phyloP scores from a whole-genome alignment of 2,888 invertebrate species.

The Limnephilus marmoratus region DNA sequence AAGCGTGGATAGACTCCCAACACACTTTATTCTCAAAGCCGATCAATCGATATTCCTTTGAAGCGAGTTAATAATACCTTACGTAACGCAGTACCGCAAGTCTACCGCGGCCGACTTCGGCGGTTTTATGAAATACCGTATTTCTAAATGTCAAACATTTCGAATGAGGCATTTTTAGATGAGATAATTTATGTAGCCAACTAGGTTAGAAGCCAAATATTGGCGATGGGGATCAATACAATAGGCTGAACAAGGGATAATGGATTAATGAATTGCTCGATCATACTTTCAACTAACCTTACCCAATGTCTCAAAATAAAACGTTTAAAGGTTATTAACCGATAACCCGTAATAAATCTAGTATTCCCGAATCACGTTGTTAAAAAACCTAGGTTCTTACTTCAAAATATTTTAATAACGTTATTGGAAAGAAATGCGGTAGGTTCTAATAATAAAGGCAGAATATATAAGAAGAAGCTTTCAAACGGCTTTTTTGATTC shows the following conservation, averaged over 20 bases:
- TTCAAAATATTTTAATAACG: not conserved
- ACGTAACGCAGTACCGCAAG: slow-evolving; percentile 18
- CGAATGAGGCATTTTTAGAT: not conserved
- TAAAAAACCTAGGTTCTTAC: not conserved
- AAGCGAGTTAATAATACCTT: slow-evolving; percentile 47
- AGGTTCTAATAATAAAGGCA: not conserved
- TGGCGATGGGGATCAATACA: not conserved
- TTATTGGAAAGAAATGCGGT: not conserved
- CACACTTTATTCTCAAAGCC: slow-evolving; percentile 12
- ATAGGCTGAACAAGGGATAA: not conserved
- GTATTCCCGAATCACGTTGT: not conserved
- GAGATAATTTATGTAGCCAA: not conserved
- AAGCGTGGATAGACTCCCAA: slow-evolving; percentile 57
- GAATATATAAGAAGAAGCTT: too few species aligned
- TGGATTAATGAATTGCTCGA: not conserved
- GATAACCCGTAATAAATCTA: not conserved
- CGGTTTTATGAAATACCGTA: slow-evolving; percentile 31
- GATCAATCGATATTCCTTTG: slow-evolving; percentile 57
- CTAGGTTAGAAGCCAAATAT: not conserved
- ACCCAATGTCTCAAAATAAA: not conserved
- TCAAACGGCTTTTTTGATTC: too few species aligned
- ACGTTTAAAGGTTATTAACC: not conserved
- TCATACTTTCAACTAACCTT: not conserved
- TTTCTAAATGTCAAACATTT: slow-evolving; percentile 22
- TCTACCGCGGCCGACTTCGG: not conserved